phyloP scores from a whole-genome alignment of 2,888 invertebrate genomes.

The Hypomecis punctinalis region DNA sequence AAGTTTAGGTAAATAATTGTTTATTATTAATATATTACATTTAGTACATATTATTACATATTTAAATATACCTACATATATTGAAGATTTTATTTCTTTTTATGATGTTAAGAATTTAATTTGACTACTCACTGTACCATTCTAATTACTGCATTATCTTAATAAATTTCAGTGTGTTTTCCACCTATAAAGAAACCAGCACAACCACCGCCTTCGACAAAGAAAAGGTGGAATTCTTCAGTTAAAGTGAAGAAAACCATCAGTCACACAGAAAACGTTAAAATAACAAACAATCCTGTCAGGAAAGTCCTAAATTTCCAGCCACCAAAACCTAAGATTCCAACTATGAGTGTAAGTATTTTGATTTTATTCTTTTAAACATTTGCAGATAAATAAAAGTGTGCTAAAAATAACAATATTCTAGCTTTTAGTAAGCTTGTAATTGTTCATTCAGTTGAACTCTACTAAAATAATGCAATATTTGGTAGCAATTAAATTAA shows the following conservation, averaged over 20 bases:
- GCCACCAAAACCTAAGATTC: conserved; percentile 49
- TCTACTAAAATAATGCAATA: too few relatives aligned
- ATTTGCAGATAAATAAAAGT: too few relatives aligned
- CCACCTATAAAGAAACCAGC: conserved; percentile 52
- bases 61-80: too few relatives aligned
- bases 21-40: too few relatives aligned
- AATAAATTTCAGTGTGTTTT: conserved; percentile 54
- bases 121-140: neutral
- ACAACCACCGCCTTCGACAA: conserved; percentile 52
- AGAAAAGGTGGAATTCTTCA: conserved; percentile 75
- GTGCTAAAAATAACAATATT: too few relatives aligned
- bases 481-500: too few relatives aligned
- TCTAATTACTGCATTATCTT: neutral
- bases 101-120: neutral
- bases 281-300: conserved; percentile 62
- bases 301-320: conserved; percentile 75
- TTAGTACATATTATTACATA: too few relatives aligned
- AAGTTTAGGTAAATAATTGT: too few relatives aligned
- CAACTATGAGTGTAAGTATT: conserved; percentile 25
- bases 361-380: neutral
- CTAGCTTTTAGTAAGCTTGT: too few relatives aligned
- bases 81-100: too few relatives aligned
- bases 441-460: too few relatives aligned
- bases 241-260: conserved; percentile 67
- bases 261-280: conserved; percentile 63